Base-by-base conservation (phyloP, 2,888 invertebrate species). In the Doris montereyensis region DNA sequence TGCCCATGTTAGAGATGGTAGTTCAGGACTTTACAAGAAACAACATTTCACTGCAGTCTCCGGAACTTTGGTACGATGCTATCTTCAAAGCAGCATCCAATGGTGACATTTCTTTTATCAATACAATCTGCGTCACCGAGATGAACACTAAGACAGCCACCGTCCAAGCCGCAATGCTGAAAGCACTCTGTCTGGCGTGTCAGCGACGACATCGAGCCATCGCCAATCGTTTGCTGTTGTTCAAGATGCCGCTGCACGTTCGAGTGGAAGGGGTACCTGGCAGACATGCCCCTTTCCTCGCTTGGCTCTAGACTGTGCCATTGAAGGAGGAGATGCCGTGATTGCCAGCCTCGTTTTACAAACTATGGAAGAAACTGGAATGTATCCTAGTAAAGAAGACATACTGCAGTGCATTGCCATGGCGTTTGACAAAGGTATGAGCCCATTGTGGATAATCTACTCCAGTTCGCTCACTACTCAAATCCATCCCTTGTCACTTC, bases 1-100 rank as follows among this genome's bases (percentile, higher is more conserved):
- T 76, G 35, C 73, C 81, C 5, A 79, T 81, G 81, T 58, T 81
- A 32, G 75, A 76, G 28, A 28, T 73, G 57, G 74, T 78, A 10
- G 67, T 81, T 21, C 57, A 78, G 62, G 78, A 81, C 35, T 34
- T 57, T 32, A 57, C 41, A 17, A 17, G 76, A 13, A 75, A 78
- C 52, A 62, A 52, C 24, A 28, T 75, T 21, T 34, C 71, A 24
- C 32, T 76, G 0, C 71, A 78, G 32, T 35, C 76, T 4, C 57
- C 72, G 28, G 73, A 65, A 4, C 28, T 75, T 26, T 76, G 79
- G 79, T 76, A 67, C 62, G 71, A 76, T 28, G 57, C 75, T 8
- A 17, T 76, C 21, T 79, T 60, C 62, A 79, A 67, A 30, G 78
- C 71, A 1, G 28, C 78, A 21, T 52, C 30, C 65, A 72, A 73